Conservation (phyloP, 2,797 vertebrate species). For the Parotocinclus haroldoi region DNA sequence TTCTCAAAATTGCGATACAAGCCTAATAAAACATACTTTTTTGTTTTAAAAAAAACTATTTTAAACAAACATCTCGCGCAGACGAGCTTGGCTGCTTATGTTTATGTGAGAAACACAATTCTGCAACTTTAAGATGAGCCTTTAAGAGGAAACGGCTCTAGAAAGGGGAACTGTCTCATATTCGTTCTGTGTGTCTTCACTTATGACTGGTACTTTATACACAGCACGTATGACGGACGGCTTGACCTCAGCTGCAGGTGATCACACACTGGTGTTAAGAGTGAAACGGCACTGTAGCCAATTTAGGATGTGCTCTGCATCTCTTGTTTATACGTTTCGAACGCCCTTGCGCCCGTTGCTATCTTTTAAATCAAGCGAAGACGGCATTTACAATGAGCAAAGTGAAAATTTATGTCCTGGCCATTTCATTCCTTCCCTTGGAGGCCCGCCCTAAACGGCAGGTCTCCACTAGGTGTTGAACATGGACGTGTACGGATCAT, state of each 20-base stretch:
- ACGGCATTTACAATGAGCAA: conserved; percentile 1
- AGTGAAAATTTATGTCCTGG: neutral
- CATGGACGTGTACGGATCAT: neutral
- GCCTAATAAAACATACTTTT: too few species aligned
- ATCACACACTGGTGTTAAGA: conserved; percentile 8
- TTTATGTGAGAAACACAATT: too few species aligned
- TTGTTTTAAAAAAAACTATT: too few species aligned
- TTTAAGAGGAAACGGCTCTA: too few species aligned
- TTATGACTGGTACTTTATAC: too few species aligned
- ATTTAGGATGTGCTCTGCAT: conserved; percentile 31
- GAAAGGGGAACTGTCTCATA: too few species aligned
- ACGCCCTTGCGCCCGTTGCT: conserved; percentile 5
- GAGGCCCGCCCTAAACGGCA: neutral
- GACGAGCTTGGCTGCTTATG: too few species aligned
- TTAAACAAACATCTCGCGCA: too few species aligned
- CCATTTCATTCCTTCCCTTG: conserved; percentile 24
- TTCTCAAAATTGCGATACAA: too few species aligned
- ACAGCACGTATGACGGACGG: too few species aligned
- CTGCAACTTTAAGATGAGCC: too few species aligned
- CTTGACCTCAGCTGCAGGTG: neutral
- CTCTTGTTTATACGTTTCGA: conserved; percentile 24
- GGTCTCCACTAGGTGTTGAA: neutral
- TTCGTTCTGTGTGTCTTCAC: too few species aligned
- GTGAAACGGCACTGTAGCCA: conserved; percentile 17
- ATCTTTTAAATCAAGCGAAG: conserved; percentile 25